Evolutionary conservation across 2,113 vertebrate genomes (phyloP).

Genomic region (Gymnorhina tibicen): DNA sequence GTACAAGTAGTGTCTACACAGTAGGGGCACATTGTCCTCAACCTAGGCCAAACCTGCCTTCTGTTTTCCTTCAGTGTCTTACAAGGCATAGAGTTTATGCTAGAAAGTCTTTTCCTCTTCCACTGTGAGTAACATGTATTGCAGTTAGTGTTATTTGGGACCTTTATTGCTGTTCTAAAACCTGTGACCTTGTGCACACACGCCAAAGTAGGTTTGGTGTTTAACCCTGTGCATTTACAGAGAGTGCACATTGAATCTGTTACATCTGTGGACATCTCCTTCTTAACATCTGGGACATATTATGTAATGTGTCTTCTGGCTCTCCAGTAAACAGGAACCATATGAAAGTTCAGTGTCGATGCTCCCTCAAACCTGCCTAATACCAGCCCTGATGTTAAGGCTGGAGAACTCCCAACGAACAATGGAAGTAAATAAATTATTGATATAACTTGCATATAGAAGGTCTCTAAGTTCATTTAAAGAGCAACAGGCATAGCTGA

Average conservation of each 20-base stretch:
- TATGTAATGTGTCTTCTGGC: constrained; percentile 54
- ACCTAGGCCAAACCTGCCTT: neutral
- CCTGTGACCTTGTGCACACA: neutral
- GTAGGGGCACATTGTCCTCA: neutral
- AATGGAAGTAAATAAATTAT: neutral
- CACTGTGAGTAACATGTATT: neutral
- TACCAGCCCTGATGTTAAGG: neutral
- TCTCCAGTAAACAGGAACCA: constrained; percentile 64
- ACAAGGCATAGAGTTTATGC: neutral
- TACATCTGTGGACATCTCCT: constrained; percentile 28
- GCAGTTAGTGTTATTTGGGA: neutral
- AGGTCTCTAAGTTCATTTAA: neutral
- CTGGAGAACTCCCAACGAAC: neutral
- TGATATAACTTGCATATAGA: neutral
- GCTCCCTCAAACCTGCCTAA: neutral
- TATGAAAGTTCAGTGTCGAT: constrained; percentile 41
- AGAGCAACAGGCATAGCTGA: neutral
- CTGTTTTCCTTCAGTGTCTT: neutral
- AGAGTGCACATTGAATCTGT: neutral
- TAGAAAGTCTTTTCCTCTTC: neutral
- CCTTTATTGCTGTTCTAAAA: neutral
- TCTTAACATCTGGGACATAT: constrained; percentile 15
- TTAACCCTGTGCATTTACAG: neutral
- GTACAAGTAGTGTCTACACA: neutral
- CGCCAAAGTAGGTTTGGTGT: neutral